Percentiles rank a stretch among this genome's conserved stretches.
phyloP scores from a whole-genome alignment of 92 coral and sea anemone species.

The Anthopleura xanthogrammica region DNA sequence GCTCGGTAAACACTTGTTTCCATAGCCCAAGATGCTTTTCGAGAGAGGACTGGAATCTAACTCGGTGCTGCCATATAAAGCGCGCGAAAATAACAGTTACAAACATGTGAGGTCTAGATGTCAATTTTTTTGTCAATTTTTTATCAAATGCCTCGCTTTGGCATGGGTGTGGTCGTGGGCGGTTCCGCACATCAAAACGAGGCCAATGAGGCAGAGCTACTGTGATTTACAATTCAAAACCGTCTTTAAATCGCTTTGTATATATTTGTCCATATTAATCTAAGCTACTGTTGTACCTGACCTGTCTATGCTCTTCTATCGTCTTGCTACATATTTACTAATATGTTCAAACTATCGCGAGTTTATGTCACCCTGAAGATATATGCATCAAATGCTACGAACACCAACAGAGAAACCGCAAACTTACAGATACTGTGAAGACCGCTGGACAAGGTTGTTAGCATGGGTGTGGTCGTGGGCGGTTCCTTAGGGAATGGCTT shows the following conservation, averaged over 20 bases:
- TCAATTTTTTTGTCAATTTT: background rate
- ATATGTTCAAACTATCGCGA: background rate
- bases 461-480: conserved; percentile 1
- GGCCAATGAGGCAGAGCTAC: background rate
- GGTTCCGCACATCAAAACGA: background rate
- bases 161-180: no score
- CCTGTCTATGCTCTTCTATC: background rate
- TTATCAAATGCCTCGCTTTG: no score
- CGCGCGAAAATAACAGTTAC: background rate
- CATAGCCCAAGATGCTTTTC: no score
- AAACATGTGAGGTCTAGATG: background rate
- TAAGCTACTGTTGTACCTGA: background rate
- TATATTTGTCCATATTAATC: background rate
- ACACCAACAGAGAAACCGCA: background rate
- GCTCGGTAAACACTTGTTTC: no score
- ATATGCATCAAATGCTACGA: background rate
- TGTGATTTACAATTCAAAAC: background rate
- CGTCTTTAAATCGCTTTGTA: background rate
- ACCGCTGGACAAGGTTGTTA: conserved; percentile 14
- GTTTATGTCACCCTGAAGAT: background rate
- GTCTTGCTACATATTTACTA: background rate
- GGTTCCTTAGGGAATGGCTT: conserved; percentile 16
- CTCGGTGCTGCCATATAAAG: no score
- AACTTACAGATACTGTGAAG: background rate
- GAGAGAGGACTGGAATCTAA: no score